A percentile compares a stretch with the other conserved stretches of the same genome.
Evolutionary conservation across 2,797 vertebrate genomes (phyloP).

Genomic region (Sebastiscus tertius): DNA sequence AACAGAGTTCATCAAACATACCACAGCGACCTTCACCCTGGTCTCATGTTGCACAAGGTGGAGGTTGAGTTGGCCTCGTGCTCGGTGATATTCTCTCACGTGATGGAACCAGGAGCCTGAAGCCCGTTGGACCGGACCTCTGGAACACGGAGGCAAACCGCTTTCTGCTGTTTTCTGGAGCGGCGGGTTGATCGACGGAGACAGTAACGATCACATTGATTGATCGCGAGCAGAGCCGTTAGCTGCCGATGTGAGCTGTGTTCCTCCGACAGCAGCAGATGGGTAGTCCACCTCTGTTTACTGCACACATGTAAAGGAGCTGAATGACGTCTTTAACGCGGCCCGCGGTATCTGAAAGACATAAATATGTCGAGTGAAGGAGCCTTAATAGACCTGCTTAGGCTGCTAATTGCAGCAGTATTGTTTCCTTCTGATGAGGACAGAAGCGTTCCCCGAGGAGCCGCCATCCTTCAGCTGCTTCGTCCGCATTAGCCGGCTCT

Average conservation of each 20-base stretch:
- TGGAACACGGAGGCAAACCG: too few relatives aligned
- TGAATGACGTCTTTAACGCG: slow-evolving; percentile 94
- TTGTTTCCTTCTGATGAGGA: slow-evolving; percentile 99
- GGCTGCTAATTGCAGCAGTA: slow-evolving; percentile 95
- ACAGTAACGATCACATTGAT: neutral
- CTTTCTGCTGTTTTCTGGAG: neutral
- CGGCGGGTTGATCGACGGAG: neutral
- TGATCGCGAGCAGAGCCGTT: neutral
- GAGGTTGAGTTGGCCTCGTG: too few relatives aligned
- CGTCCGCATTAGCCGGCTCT: slow-evolving; percentile 98
- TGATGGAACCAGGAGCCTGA: too few relatives aligned
- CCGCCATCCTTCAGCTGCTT: slow-evolving; percentile 92
- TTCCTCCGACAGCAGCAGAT: neutral
- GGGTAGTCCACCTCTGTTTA: neutral
- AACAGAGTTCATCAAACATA: too few relatives aligned
- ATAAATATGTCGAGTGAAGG: slow-evolving; percentile 97
- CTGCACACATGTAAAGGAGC: slow-evolving; percentile 71
- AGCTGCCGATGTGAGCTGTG: neutral
- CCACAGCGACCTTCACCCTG: too few relatives aligned
- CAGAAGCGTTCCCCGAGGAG: slow-evolving; percentile 91
- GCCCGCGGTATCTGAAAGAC: slow-evolving; percentile 95
- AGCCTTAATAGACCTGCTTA: slow-evolving; percentile 98
- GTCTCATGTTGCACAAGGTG: too few relatives aligned
- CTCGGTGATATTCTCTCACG: too few relatives aligned
- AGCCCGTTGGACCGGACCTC: too few relatives aligned